Base-by-base conservation (phyloP, 2,888 invertebrate species). In the Drosophila incognita region DNA sequence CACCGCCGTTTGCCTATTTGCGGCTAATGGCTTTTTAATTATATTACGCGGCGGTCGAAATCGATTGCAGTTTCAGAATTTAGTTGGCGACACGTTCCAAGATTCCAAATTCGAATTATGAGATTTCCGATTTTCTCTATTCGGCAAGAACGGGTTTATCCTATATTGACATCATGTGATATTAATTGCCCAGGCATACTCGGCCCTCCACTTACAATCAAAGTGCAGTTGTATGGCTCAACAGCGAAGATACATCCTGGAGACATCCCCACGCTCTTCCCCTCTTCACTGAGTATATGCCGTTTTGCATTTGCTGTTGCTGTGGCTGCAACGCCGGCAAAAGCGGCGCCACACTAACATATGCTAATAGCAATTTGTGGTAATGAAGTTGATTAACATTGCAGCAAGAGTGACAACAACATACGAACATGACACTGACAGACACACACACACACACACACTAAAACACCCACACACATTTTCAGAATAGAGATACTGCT, bases 331-430 rank as follows among this genome's bases (percentile, higher is more conserved):
- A 42, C 60, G 74, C 72, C 85, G 60, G 69, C 61, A 71, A 68
- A 69, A 53, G 66, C 61, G 74, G 69, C 77, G 56, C 65, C 77
- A 81, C 90, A 89, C 89, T 87, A 88, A 87, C 90, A 88, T 88
- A 88, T 88, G 88, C 88, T 89, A 88, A 88, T 88, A 90, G 88
- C 90, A 89, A 90, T 88, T 88, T 88, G 88, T 87, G 88, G 89
- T 84, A 89, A 89, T 87, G 87, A 88, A 88, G 90, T 89, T 89
- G 85, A 87, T 87, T 89, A 87, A 84, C 87, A 90, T 87, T 89
- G 86, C 86, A 86, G 83, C 83, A 82, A 76, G 83, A 89, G 89
- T 86, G 89, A 87, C 89, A 86, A 87, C 89, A 89, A 83, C 84
- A 80, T 60, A 77, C 71, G 66, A 82, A 79, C 85, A 81, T 67